Conservation (phyloP, 2,888 invertebrate genomes). For the Galerucella nymphaeae region DNA sequence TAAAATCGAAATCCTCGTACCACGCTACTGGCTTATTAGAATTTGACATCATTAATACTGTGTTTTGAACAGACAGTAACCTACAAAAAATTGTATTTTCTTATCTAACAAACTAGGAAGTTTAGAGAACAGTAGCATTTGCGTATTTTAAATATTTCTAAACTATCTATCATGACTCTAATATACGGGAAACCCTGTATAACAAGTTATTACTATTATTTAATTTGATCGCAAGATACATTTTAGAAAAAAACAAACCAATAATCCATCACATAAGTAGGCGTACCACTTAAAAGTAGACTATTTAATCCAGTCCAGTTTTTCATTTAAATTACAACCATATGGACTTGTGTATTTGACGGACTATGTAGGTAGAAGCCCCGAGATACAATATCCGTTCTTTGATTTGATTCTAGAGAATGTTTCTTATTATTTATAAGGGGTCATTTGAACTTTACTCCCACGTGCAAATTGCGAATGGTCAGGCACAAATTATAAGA, state of each 20-base stretch:
- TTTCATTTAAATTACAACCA: slow-evolving; percentile 27
- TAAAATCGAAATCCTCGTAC: no score
- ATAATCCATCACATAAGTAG: slow-evolving; percentile 29
- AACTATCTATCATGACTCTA: no score
- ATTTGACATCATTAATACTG: no score
- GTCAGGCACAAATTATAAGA: background rate
- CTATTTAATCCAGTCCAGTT: slow-evolving; percentile 38
- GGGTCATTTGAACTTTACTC: slow-evolving; percentile 4
- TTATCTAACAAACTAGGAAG: no score
- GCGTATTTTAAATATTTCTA: no score
- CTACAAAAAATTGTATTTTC: no score
- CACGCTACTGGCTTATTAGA: no score
- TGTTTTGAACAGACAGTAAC: no score
- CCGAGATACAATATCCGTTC: slow-evolving; percentile 31
- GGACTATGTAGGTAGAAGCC: slow-evolving; percentile 31
- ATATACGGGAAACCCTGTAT: no score
- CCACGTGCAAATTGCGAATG: background rate
- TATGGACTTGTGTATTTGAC: slow-evolving; percentile 27
- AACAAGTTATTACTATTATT: background rate
- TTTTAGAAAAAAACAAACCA: slow-evolving; percentile 1
- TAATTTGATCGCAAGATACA: background rate
- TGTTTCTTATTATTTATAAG: background rate
- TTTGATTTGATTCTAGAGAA: slow-evolving; percentile 20
- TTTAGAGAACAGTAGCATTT: no score
- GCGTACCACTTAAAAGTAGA: slow-evolving; percentile 42